Conservation (phyloP, 2,797 vertebrate species). For the Taeniopygia guttata region DNA sequence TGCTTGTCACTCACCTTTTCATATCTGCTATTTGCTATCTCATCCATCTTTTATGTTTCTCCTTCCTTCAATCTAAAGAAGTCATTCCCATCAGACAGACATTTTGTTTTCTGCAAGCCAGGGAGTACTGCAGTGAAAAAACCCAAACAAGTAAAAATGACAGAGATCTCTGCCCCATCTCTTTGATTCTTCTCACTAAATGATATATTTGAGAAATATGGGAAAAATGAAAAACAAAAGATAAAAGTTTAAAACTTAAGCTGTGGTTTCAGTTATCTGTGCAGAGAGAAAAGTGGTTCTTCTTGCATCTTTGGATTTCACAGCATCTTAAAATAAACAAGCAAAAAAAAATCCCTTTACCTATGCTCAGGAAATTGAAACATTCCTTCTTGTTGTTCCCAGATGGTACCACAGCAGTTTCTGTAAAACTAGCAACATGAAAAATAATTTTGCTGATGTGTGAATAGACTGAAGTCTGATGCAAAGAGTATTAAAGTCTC, state of each 20-base stretch:
- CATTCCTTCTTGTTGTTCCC: slow-evolving; percentile 27
- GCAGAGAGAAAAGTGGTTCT: slow-evolving; percentile 7
- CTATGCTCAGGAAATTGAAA: slow-evolving; percentile 36
- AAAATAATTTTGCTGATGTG: not conserved
- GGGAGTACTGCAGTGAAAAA: not conserved
- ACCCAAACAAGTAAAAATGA: slow-evolving; percentile 45
- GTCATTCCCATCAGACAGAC: not conserved
- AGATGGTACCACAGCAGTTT: not conserved
- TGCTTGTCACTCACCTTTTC: not conserved
- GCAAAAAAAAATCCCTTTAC: not conserved
- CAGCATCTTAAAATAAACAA: slow-evolving; percentile 13
- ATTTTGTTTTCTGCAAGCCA: not conserved
- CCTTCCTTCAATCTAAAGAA: not conserved
- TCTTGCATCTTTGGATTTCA: slow-evolving; percentile 44
- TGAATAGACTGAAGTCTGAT: not conserved
- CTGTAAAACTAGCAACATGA: not conserved
- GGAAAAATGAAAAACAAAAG: not conserved
- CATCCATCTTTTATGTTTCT: not conserved
- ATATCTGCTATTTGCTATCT: not conserved
- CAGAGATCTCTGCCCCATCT: slow-evolving; percentile 1
- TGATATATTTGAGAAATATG: slow-evolving; percentile 30
- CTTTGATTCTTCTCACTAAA: slow-evolving; percentile 58
- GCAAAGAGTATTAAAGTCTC: not conserved
- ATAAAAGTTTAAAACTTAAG: slow-evolving; percentile 19
- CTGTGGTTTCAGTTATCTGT: slow-evolving; percentile 13